Conservation (phyloP, 1,140 invertebrate genomes). For the Sycophaga agraensis region DNA sequence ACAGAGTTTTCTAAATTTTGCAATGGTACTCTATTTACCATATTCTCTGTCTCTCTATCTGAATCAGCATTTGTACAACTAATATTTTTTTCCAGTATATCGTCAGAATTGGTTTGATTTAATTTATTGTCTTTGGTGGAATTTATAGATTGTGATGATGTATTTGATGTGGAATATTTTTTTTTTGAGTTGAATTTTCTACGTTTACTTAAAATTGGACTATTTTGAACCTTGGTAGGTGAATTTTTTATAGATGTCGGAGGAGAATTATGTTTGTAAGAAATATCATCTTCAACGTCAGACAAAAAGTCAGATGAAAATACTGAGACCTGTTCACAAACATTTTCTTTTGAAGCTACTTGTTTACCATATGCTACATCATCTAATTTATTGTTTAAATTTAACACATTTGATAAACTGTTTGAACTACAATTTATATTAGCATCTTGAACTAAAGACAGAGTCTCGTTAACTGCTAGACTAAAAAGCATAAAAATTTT, state of each 20-base stretch:
- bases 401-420: too few species aligned
- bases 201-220: constrained; percentile 24
- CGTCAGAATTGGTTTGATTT: neutral
- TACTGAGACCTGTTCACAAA: constrained; percentile 13
- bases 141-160: neutral
- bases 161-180: constrained; percentile 12
- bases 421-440: neutral
- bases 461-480: too few species aligned
- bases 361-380: neutral
- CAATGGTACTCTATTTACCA: neutral
- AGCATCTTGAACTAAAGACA: too few species aligned
- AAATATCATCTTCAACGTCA: constrained; percentile 17
- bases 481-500: too few species aligned
- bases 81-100: constrained; percentile 4
- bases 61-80: neutral
- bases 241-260: neutral
- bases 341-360: constrained; percentile 3
- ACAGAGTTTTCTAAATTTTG: constrained; percentile 2
- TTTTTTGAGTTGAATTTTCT: constrained; percentile 15
- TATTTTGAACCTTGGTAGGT: constrained; percentile 7
- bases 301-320: constrained; percentile 19
- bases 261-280: constrained; percentile 1
- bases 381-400: neutral
- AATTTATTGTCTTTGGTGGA: constrained; percentile 13
- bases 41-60: neutral